These are phyloP conservation scores for Oligia latruncula DNA, from an alignment of 2,888 invertebrate genomes.

Conservation along the genomic window DNA sequence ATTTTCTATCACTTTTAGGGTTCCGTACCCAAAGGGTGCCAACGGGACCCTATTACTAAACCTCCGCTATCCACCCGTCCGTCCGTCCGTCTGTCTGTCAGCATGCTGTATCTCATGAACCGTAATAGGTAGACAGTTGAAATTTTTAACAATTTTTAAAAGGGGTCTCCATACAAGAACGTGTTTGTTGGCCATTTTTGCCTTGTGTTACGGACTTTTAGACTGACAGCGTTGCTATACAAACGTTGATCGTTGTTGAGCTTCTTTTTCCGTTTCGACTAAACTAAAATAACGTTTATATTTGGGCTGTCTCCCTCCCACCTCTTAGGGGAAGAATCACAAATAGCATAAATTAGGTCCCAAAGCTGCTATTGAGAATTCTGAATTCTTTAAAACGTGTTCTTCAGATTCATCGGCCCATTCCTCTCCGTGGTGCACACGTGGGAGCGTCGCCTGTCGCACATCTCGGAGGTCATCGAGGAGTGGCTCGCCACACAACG, in stretches of 20 bases:
- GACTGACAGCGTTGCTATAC: neutral
- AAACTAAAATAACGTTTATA: neutral
- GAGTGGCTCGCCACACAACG: constrained; percentile 96
- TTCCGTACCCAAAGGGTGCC: neutral
- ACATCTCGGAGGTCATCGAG: constrained; percentile 96
- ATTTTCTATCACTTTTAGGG: neutral
- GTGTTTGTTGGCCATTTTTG: no score
- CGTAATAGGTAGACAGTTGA: no score
- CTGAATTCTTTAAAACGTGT: neutral
- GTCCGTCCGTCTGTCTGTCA: neutral
- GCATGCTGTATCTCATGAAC: no score
- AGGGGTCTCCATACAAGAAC: no score
- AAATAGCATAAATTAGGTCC: neutral
- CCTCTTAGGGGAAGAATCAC: neutral
- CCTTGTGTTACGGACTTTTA: neutral
- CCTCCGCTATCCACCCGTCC: neutral
- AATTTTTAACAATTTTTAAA: no score
- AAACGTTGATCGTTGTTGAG: neutral
- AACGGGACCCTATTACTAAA: neutral
- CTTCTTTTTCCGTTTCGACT: neutral
- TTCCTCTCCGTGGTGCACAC: constrained; percentile 95
- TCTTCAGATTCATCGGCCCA: constrained; percentile 95
- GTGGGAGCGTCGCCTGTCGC: constrained; percentile 95
- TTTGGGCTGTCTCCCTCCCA: neutral
- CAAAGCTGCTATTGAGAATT: neutral